Base-by-base conservation (phyloP, 2,888 invertebrate species). In the Melanotus villosus region DNA sequence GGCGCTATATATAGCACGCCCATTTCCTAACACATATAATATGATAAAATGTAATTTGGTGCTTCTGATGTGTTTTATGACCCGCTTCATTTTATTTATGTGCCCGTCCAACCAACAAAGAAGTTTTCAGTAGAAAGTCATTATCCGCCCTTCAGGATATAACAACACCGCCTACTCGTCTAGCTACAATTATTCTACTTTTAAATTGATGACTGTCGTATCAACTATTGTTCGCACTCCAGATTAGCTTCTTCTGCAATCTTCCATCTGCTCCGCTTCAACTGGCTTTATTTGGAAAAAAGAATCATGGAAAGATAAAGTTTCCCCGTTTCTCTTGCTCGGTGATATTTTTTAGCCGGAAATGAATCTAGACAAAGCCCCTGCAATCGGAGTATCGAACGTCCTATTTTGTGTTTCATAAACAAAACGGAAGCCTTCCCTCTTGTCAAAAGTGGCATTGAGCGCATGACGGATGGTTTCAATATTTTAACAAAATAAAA, bases 141-240 rank as follows among this genome's bases (percentile, higher is more conserved):
- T 52, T 52, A 52, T 47, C 47, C 47, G 10, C 52, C 52, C 34
- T 52, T 7, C 47, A 47, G 47, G 19, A 59, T 59, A 59, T 62
- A 62, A 52, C 38, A 52, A 62, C 50, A 62, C 47, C 52, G 50
- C 52, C 47, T 60, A 16, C 50, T 52, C 62, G 36, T 38, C 50
- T 38, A 52, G 36, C 41, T 32, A 16, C 56, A 64, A 64, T 64
- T 64, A 64, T 64, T 56, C 52, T 54, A 54, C 64, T 64, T 56
- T 64, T 43, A 64, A 56, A 64, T 64, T 64, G 64, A 64, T 64
- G 54, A 64, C 64, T 56, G 64, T 63, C 64, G 64, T 64, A 64
- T 64, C 54, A 64, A 63, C 64, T 64, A 64, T 64, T 64, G 64
- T 64, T 64, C 64, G 64, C 54, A 50, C 56, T 64, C 43, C 21